Evolutionary conservation across 2,888 invertebrate genomes (phyloP).

Genomic region (Melikaiella ostensackeni): DNA sequence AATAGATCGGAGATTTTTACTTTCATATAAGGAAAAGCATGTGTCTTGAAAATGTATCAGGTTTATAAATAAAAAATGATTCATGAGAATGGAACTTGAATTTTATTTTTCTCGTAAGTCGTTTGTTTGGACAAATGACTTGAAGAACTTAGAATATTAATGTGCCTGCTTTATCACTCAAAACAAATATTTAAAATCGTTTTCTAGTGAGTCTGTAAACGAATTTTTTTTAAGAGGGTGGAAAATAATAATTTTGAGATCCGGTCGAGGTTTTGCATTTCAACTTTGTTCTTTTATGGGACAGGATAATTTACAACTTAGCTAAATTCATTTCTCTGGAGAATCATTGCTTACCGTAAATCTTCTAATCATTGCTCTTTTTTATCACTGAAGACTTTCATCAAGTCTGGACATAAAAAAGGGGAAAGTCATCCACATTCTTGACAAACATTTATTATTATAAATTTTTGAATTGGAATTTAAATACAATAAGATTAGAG

Average conservation of each 20-base stretch:
- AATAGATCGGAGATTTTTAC: not conserved
- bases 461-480: not conserved
- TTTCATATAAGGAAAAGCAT: not conserved
- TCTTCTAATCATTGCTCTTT: slow-evolving; percentile 6
- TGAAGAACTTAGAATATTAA: not conserved
- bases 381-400: slow-evolving; percentile 18
- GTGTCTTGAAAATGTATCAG: too few species aligned
- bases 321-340: not conserved
- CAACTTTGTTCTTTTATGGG: slow-evolving; percentile 22
- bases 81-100: not conserved
- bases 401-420: not conserved
- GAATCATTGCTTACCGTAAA: slow-evolving; percentile 15
- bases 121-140: slow-evolving; percentile 11
- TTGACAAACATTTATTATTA: not conserved
- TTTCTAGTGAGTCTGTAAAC: slow-evolving; percentile 1
- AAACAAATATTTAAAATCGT: not conserved
- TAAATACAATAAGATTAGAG: not conserved
- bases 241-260: slow-evolving; percentile 6
- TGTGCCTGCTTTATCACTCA: not conserved
- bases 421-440: not conserved
- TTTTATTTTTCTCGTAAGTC: not conserved
- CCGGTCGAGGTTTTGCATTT: not conserved
- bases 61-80: not conserved
- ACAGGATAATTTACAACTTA: not conserved
- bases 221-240: not conserved